Base-by-base conservation (phyloP, 2,888 invertebrate genomes). In the Callyntrura sp. region DNA sequence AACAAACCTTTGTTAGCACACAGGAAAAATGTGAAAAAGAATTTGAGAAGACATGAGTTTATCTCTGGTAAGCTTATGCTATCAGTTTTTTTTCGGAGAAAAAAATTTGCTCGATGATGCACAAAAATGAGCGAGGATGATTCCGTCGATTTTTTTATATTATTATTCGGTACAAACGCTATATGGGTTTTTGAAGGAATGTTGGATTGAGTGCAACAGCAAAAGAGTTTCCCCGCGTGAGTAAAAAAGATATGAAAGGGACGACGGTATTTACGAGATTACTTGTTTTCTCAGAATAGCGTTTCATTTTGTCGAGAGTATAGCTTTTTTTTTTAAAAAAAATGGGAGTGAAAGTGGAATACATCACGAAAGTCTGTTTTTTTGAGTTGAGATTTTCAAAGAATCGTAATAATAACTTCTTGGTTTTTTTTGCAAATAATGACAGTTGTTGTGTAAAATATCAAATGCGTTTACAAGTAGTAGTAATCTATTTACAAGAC, bases 311-410 rank as follows among this genome's bases (percentile, higher is more conserved):
- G 20, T 23, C 25, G 20, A 68, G 68, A 35, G 68, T n/a, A 68
- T 68, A 68, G 35, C 43, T 68, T n/a, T n/a, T n/a, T n/a, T n/a
- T n/a, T n/a, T n/a, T n/a, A n/a, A n/a, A n/a, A 17, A 62, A 68
- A 68, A 5, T 68, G 68, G 68, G 43, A 68, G 68, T 68, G 68
- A 68, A 68, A 68, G 68, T n/a, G 68, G n/a, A 35, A 6, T 35
- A 35, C 35, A 35, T 35, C 35, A 35, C 35, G 35, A 4, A 35
- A 35, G 6, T 35, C n/a, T 28, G 23, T 60, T 6, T n/a, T n/a
- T n/a, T n/a, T n/a, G n/a, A 8, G 1, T 17, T 60, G 23, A 17
- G 60, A 8, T 23, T 23, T 5, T 14, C 17, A 43, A n/a, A 51
- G 12, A 51, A n/a, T 51, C 12, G 17, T 60, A 60, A 60, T n/a